A percentile compares a stretch with the other conserved stretches of the same genome.
Conservation (phyloP, 2,113 vertebrate species). For the Rhinichthys klamathensis region DNA sequence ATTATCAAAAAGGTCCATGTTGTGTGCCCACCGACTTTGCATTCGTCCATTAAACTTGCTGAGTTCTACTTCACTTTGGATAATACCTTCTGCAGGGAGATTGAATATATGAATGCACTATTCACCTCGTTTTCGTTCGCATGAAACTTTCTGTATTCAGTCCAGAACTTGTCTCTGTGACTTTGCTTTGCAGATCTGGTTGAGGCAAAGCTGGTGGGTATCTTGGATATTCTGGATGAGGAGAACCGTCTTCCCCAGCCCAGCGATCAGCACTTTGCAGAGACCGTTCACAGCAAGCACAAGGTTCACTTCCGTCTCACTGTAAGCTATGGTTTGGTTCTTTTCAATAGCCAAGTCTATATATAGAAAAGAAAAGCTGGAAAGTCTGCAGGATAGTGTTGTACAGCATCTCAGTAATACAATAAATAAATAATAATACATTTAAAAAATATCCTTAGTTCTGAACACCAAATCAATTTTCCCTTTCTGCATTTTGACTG, state of each 20-base stretch:
- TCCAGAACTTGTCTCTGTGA: conserved; percentile 24
- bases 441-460: neutral
- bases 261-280: conserved; percentile 94
- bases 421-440: too few species aligned
- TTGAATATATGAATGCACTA: conserved; percentile 47
- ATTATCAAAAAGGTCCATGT: conserved; percentile 39
- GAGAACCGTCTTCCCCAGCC: conserved; percentile 97
- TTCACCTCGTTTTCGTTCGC: neutral
- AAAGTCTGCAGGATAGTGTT: neutral
- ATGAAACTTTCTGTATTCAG: neutral
- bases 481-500: neutral
- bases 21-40: conserved; percentile 19
- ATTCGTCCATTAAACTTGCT: conserved; percentile 49
- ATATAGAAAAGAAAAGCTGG: neutral
- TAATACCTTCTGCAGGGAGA: conserved; percentile 32
- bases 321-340: conserved; percentile 72
- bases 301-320: conserved; percentile 97
- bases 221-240: conserved; percentile 97
- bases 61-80: conserved; percentile 33
- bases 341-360: neutral
- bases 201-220: conserved; percentile 90
- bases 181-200: conserved; percentile 84
- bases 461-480: neutral
- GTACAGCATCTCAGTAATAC: too few species aligned
- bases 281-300: conserved; percentile 91